These are phyloP conservation scores for Vimba vimba DNA, from an alignment of 2,113 vertebrate genomes.

Conservation along the genomic window DNA sequence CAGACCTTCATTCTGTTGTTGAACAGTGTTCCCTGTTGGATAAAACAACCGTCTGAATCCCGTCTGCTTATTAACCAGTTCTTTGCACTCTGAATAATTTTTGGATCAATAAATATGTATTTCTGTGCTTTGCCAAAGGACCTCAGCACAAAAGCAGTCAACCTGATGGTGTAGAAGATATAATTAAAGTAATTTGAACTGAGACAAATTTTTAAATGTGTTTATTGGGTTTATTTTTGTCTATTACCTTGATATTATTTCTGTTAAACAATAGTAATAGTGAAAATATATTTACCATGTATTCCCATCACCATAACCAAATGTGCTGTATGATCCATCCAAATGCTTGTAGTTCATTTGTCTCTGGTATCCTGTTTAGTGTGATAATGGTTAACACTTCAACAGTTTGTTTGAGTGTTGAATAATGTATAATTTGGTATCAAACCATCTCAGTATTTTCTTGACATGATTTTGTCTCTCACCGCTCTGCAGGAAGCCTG, in stretches of 20 bases:
- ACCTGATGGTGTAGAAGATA: constrained; percentile 66
- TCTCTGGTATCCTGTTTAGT: constrained; percentile 83
- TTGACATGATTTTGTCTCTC: neutral
- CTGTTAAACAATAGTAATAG: neutral
- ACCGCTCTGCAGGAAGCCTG: constrained; percentile 54
- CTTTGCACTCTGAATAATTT: constrained; percentile 56
- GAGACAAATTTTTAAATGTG: neutral
- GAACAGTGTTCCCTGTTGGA: constrained; percentile 74
- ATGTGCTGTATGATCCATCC: constrained; percentile 85
- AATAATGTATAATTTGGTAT: neutral
- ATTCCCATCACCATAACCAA: constrained; percentile 79
- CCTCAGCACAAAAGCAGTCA: constrained; percentile 82
- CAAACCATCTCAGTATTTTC: neutral
- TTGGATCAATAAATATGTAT: constrained; percentile 72
- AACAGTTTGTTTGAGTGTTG: neutral
- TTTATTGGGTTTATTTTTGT: no score
- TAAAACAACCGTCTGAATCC: constrained; percentile 77
- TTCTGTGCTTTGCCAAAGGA: constrained; percentile 73
- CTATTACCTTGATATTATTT: no score
- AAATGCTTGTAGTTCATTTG: constrained; percentile 83
- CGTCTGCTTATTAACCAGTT: constrained; percentile 75
- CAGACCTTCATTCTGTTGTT: constrained; percentile 81
- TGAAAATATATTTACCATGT: constrained; percentile 81
- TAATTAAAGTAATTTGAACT: neutral
- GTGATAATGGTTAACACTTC: neutral